A percentile compares a stretch with the other conserved stretches of the same genome.
Conservation (phyloP, 2,888 invertebrate species). For the Fragum whitleyi region DNA sequence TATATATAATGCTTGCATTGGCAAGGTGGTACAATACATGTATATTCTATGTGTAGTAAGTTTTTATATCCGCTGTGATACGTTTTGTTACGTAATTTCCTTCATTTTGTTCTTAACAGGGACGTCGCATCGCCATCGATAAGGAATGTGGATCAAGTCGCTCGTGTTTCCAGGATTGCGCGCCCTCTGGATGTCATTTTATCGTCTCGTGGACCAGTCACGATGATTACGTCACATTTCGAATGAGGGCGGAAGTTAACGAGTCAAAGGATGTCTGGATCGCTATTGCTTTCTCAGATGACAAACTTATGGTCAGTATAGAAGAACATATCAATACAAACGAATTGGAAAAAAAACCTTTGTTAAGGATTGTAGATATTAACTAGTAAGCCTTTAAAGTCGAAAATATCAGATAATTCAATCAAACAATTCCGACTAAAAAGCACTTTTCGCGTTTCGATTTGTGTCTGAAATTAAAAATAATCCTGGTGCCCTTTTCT, state of each 20-base stretch:
- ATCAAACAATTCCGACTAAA: too few relatives aligned
- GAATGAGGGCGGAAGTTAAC: conserved; percentile 59
- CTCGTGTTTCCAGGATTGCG: conserved; percentile 70
- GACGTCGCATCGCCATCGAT: conserved; percentile 37
- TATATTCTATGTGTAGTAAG: too few relatives aligned
- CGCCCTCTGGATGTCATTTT: conserved; percentile 62
- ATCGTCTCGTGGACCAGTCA: conserved; percentile 66
- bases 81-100: too few relatives aligned
- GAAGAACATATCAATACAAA: background rate
- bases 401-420: too few relatives aligned
- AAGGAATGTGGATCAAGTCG: conserved; percentile 60
- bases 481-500: too few relatives aligned
- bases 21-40: too few relatives aligned
- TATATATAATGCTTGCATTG: too few relatives aligned
- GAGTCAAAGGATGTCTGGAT: conserved; percentile 72
- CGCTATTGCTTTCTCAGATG: conserved; percentile 82
- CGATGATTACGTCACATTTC: conserved; percentile 66
- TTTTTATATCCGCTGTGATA: too few relatives aligned
- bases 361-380: background rate
- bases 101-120: too few relatives aligned
- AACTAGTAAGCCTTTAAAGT: too few relatives aligned
- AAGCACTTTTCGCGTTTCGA: too few relatives aligned
- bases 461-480: too few relatives aligned
- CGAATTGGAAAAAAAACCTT: background rate
- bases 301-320: conserved; percentile 81